A percentile compares a stretch with the other conserved stretches of the same genome.
These are phyloP conservation scores for Mustelus asterias DNA, from an alignment of 2,113 vertebrate species.

Conservation along the genomic window DNA sequence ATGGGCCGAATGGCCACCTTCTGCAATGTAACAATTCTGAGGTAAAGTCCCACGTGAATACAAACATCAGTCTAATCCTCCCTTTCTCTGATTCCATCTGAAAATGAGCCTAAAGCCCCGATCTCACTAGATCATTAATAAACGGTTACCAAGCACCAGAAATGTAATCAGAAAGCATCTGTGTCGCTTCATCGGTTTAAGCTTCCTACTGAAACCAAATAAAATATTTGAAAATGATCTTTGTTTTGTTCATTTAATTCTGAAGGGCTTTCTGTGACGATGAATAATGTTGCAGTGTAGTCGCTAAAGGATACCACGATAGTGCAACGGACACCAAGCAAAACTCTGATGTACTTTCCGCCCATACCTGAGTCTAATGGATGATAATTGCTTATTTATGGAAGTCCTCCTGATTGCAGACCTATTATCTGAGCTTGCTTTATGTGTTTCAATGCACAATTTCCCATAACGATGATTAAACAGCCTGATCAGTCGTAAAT, in stretches of 20 bases:
- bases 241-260: slow-evolving; percentile 7
- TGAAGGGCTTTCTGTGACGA: neutral
- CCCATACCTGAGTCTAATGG: slow-evolving; percentile 1
- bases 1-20: too few relatives aligned
- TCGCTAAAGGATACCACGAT: neutral
- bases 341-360: neutral
- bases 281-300: slow-evolving; percentile 12
- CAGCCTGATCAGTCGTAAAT: neutral
- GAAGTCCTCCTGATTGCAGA: slow-evolving; percentile 20
- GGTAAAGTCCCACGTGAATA: neutral
- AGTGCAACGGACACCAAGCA: neutral
- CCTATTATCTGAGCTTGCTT: neutral
- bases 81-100: neutral
- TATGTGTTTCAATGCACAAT: slow-evolving; percentile 13
- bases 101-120: neutral
- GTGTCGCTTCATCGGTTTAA: neutral
- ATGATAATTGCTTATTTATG: slow-evolving; percentile 24
- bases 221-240: slow-evolving; percentile 32
- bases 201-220: neutral
- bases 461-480: slow-evolving; percentile 14
- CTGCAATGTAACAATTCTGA: too few relatives aligned
- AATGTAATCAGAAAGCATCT: neutral
- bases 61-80: neutral
- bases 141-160: neutral
- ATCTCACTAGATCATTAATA: neutral